Evolutionary conservation across 2,888 invertebrate species (phyloP).

Genomic region (Ormia ochracea): DNA sequence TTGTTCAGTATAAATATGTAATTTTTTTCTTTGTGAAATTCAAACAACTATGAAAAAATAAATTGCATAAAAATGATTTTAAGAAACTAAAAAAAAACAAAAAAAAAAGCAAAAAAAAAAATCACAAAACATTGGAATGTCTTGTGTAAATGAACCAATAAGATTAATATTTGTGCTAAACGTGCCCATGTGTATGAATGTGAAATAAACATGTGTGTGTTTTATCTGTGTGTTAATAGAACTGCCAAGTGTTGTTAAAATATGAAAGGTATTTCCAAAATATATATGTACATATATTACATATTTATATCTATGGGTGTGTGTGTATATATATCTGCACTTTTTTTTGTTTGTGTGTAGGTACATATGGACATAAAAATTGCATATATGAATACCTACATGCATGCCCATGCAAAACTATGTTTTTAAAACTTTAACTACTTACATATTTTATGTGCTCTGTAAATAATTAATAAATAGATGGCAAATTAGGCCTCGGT

Average conservation of each 20-base stretch:
- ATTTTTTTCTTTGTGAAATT: no score
- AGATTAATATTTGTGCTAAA: constrained; percentile 46
- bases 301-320: neutral
- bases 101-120: neutral
- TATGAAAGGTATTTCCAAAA: constrained; percentile 10
- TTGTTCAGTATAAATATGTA: neutral
- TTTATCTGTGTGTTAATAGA: neutral
- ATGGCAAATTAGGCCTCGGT: no score
- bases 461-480: no score
- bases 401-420: no score
- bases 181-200: constrained; percentile 3
- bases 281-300: no score
- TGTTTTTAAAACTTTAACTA: no score
- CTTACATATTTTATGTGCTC: no score
- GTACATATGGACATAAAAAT: neutral
- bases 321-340: neutral
- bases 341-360: neutral
- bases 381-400: no score
- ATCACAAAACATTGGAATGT: constrained; percentile 17
- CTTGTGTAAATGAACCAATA: constrained; percentile 35
- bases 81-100: neutral
- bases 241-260: constrained; percentile 18
- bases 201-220: constrained; percentile 6
- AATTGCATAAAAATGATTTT: neutral
- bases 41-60: neutral